A percentile compares a stretch with the other conserved stretches of the same genome.
Conservation (phyloP, 2,797 vertebrate genomes). For the Serranus cabrilla region DNA sequence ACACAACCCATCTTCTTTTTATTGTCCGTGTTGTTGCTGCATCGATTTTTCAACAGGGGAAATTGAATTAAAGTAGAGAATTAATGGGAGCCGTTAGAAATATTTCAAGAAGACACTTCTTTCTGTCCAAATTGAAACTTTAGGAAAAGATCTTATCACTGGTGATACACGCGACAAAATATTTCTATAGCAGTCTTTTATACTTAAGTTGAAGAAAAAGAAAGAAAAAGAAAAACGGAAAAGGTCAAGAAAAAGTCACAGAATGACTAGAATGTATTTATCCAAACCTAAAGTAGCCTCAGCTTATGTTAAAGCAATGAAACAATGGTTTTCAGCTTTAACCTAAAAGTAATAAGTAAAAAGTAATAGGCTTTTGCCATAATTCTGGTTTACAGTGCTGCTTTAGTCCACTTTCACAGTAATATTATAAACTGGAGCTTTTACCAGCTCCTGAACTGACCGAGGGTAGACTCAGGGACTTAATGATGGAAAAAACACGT, state of each 20-base stretch:
- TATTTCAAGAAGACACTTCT: neutral
- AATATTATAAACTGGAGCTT: neutral
- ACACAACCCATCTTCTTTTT: too few relatives aligned
- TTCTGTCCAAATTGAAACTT: neutral
- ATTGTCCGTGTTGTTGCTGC: too few relatives aligned
- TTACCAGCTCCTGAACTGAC: neutral
- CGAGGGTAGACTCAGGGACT: constrained; percentile 10
- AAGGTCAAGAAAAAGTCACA: too few relatives aligned
- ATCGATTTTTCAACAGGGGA: too few relatives aligned
- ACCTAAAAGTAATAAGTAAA: neutral
- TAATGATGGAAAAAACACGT: neutral
- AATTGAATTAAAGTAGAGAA: too few relatives aligned
- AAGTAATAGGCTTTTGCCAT: neutral
- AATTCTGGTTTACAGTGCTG: neutral
- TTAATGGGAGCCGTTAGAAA: neutral
- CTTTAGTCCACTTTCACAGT: neutral
- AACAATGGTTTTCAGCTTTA: neutral
- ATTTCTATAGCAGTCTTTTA: neutral
- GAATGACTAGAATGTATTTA: neutral
- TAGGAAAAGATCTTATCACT: neutral
- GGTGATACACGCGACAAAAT: neutral
- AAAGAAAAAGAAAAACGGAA: neutral
- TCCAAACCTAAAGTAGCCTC: neutral
- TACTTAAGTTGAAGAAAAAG: neutral
- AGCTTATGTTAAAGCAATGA: neutral